Base-by-base conservation (phyloP, 2,797 vertebrate species). In the Poecilia wingei region DNA sequence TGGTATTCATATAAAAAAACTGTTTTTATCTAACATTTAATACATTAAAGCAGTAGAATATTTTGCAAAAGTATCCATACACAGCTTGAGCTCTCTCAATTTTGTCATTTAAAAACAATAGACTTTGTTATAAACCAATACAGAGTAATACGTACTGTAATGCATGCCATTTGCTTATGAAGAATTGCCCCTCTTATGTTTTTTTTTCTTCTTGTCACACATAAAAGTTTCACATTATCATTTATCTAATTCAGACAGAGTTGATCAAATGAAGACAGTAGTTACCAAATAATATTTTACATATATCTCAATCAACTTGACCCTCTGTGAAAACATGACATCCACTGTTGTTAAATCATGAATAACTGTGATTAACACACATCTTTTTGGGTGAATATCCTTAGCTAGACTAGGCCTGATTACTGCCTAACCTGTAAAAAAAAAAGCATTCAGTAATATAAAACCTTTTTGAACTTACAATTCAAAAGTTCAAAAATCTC, bases 11-110 rank as follows among this genome's bases (percentile, higher is more conserved):
- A 55, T 72, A 53, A 86, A 33, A 70, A 89, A 85, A 55, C 6
- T 77, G 41, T 71, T 51, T 64, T 74, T 78, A 73, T 81, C 70
- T 84, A 72, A 61, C 84, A 59, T 91, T 87, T 89, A 84, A 88
- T 79, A 81, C 81, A 46, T 82, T 55, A 25, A 53, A 22, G 28
- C 47, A 49, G 47, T 39, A 39, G 36, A 41, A 39, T 6, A 18
- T 39, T 66, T 66, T 39, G 18, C 33, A 39, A 68, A 41, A 25
- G 7, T 66, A 9, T 25, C 33, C 13, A 36, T 36, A 61, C 59
- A 2, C 59, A 2, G 1, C 13, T 33, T 33, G 25, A 25, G n/a
- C 28, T 31, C 1, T 61, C 12, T 22, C 36, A 18, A 39, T 22
- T 66, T 66, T 66, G 18, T 66, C 20, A 41, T 66, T 36, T 18